Evolutionary conservation across 2,888 invertebrate genomes (phyloP), one percentile per base, ranked within the genome.

Genomic region (Osmoderma eremita): DNA sequence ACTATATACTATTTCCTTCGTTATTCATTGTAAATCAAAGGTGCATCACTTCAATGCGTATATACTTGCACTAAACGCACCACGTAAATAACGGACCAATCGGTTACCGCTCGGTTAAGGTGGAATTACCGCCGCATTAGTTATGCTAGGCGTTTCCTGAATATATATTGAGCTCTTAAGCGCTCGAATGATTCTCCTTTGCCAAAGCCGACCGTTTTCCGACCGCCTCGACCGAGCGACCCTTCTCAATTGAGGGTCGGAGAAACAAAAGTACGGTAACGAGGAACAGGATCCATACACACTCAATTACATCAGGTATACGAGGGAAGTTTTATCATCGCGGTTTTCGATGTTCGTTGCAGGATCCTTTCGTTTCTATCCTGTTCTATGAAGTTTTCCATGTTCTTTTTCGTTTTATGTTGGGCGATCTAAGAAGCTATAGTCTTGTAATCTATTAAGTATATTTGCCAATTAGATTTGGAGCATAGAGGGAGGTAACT

Each of bases 301-400:
- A 61, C 58, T 61, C 58, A 61, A 61, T 61, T 61, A 61, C 58
- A 30, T 30, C 58, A 45, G 45, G 30, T 61, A 61, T n/a, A 61
- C 20, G 45, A 45, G 30, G 3, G 10, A 45, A 15, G 45, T 5
- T 61, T 42, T 36, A 1, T 15, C 45, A n/a, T 45, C 5, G 56
- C 17, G 56, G 42, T 45, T 24, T 42, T 42, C 17, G 42, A 15
- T 24, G 42, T 30, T 30, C 10, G 30, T 30, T 5, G 10, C 30
- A 1, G 6, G 5, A 30, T 30, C 6, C 6, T 30, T 30, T 5
- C 30, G 2, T 30, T 10, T 10, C 6, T n/a, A n/a, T 30, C 6
- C 30, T 30, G 3, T 30, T 30, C 30, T 30, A 8, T 30, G 30
- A 30, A 10, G 30, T n/a, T n/a, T n/a, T n/a, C n/a, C n/a, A n/a